Base-by-base conservation (phyloP, 1,140 invertebrate species). In the Nebria ingens region DNA sequence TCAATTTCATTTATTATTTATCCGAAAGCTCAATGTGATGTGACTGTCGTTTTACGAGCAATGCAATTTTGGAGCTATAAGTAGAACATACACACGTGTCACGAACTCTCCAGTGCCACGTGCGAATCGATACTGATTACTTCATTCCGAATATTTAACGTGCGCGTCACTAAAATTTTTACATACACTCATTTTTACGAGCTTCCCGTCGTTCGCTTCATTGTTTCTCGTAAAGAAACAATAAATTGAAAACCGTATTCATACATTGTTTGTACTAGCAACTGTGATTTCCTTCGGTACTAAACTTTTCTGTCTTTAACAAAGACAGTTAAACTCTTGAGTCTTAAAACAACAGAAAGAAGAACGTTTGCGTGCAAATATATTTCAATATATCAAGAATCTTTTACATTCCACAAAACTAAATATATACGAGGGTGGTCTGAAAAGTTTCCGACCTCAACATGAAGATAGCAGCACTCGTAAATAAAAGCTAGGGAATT, bases 161-260 rank as follows among this genome's bases (percentile, higher is more conserved):
- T 45, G n/a, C n/a, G n/a, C n/a, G 40, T 45, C 17, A 45, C 40
- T 45, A 45, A 45, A 45, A 45, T 11, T 45, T 45, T 45, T 29
- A 29, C 25, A 45, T 4, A 45, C 17, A 4, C 40, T 11, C 17
- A 17, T 3, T 12, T 45, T 45, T 45, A 45, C 40, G 40, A 45
- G 40, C 40, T 17, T n/a, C n/a, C n/a, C n/a, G n/a, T n/a, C n/a
- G n/a, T n/a, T n/a, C n/a, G n/a, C n/a, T n/a, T n/a, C n/a, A n/a
- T n/a, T n/a, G n/a, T n/a, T 17, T 9, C 15, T 45, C 25, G 6
- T 34, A 9, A 34, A 9, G 25, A 9, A 6, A 34, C 25, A 34
- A 34, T 34, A n/a, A 34, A 34, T 34, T 34, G 25, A 34, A 34
- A 9, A n/a, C 6, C 25, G 25, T 9, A 6, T 34, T 34, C 25